These are phyloP conservation scores for Anguilla rostrata DNA, from an alignment of 2,113 vertebrate species.

Conservation along the genomic window DNA sequence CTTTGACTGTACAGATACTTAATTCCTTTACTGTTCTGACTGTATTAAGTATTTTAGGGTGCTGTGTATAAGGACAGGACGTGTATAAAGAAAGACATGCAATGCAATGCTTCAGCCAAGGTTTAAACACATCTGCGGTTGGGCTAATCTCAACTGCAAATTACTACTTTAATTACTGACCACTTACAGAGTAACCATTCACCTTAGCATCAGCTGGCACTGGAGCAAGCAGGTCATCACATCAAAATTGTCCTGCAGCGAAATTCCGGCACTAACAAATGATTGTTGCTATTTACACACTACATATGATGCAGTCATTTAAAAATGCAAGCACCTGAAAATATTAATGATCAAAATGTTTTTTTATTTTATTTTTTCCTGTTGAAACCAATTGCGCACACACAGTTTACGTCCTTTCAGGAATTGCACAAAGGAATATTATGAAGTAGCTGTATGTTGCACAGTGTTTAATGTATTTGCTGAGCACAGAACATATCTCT, in stretches of 20 bases:
- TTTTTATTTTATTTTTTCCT: not conserved
- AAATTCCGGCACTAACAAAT: not conserved
- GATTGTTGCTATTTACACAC: not conserved
- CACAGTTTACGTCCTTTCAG: not conserved
- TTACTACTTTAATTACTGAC: not conserved
- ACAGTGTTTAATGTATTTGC: slow-evolving; percentile 70
- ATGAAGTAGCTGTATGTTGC: slow-evolving; percentile 52
- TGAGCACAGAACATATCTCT: slow-evolving; percentile 75
- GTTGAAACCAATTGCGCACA: not conserved
- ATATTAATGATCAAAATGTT: not conserved
- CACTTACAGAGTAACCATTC: not conserved
- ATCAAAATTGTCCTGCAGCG: not conserved
- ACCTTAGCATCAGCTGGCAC: not conserved
- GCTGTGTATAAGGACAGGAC: no score
- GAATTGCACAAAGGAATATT: not conserved
- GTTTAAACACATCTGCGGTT: no score
- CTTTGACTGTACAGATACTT: no score
- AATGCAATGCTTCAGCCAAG: no score
- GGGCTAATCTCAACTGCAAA: not conserved
- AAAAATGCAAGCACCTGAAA: not conserved
- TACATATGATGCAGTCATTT: not conserved
- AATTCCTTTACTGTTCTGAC: no score
- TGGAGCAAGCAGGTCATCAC: not conserved
- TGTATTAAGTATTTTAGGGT: no score
- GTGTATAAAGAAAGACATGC: no score